Evolutionary conservation across 2,113 vertebrate species (phyloP).

Genomic region (Sapayoa aenigma): DNA sequence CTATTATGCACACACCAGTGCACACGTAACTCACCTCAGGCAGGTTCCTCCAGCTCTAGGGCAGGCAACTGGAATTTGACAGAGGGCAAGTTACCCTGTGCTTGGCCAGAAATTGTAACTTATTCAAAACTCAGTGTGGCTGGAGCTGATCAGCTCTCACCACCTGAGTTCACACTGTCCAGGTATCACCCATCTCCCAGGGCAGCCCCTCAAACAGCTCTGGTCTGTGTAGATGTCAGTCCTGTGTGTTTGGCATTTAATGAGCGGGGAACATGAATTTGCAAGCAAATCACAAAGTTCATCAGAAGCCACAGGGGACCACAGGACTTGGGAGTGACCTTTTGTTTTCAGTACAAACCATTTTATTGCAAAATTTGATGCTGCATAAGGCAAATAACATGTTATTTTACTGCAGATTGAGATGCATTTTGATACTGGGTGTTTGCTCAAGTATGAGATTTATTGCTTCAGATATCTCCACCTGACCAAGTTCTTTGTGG

Average conservation of each 20-base stretch:
- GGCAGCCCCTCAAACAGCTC: background rate
- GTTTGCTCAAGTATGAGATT: background rate
- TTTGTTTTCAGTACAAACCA: background rate
- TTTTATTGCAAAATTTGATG: background rate
- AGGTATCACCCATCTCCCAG: background rate
- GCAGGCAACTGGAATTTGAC: background rate
- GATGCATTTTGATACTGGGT: background rate
- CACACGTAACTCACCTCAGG: background rate
- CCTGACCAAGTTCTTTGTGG: background rate
- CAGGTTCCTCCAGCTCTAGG: background rate
- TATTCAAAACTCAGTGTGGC: background rate
- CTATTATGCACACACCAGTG: background rate
- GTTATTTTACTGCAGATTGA: background rate
- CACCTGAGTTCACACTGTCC: background rate
- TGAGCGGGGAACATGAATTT: fast-evolving
- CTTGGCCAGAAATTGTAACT: background rate
- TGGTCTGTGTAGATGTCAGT: background rate
- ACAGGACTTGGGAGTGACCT: background rate
- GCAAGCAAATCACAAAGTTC: background rate
- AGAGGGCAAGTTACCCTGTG: background rate
- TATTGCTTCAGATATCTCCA: background rate
- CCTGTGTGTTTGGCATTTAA: background rate
- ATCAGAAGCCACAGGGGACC: background rate
- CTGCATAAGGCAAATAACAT: background rate
- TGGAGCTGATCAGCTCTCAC: background rate